These are phyloP conservation scores for Helobdella robusta DNA, from an alignment of 2,888 invertebrate genomes.

Conservation along the genomic window DNA sequence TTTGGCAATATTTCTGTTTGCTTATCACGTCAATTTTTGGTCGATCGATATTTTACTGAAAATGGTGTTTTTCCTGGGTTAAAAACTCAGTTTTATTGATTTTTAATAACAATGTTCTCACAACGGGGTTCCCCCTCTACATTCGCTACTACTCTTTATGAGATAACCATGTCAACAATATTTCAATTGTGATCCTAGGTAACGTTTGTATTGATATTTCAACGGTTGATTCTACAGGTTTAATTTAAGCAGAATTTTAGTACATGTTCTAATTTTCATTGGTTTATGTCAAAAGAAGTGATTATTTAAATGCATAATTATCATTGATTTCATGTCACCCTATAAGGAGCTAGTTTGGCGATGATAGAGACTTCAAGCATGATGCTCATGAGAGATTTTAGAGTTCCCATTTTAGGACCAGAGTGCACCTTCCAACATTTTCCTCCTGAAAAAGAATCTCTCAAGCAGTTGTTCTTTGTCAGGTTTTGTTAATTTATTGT, in stretches of 20 bases:
- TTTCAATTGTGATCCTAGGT: neutral
- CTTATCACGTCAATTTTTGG: too few species aligned
- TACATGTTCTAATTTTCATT: neutral
- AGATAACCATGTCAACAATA: too few species aligned
- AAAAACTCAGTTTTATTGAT: too few species aligned
- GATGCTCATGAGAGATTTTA: neutral
- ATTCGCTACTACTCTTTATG: too few species aligned
- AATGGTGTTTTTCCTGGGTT: too few species aligned
- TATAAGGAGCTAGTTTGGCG: neutral
- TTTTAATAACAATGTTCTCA: too few species aligned
- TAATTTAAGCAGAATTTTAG: neutral
- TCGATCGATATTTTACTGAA: too few species aligned
- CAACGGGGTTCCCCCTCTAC: too few species aligned
- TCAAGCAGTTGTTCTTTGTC: conserved; percentile 14
- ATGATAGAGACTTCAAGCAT: neutral
- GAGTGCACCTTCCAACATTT: neutral
- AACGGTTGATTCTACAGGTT: neutral
- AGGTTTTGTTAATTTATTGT: conserved; percentile 5
- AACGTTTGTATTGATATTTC: neutral
- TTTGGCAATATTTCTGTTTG: too few species aligned
- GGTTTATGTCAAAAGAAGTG: neutral
- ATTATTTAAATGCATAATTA: neutral
- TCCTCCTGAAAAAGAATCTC: neutral
- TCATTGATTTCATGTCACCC: neutral
- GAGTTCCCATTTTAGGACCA: conserved; percentile 5